Base-by-base conservation (phyloP, 1,140 invertebrate genomes). In the Listronotus oregonensis region DNA sequence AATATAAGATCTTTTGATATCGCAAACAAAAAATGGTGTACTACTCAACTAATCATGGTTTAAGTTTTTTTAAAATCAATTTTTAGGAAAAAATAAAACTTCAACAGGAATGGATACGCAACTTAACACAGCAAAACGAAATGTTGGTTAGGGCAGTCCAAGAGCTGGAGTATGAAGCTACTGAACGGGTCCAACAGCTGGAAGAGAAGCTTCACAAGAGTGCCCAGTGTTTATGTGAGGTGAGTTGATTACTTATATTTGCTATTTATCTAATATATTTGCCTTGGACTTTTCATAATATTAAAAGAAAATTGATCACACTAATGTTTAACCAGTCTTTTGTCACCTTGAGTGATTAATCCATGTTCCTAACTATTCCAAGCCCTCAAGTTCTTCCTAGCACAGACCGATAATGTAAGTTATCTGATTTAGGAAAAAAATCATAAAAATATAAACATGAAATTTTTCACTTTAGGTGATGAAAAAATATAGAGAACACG, bases 101-200 rank as follows among this genome's bases (percentile, higher is more conserved):
- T 42, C 81, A 85, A 73, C 73, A 77, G 18, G 79, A 84, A 51
- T 86, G 84, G 84, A 80, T 86, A 9, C 75, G 76, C 44, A 83
- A 85, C 75, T 71, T 86, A 39, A 79, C 73, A 4, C 83, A 85
- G 31, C 85, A 86, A 72, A 86, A 86, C 75, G 67, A 76, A 44
- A 80, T 85, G 80, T 68, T 87, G n/a, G 80, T 85, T 3, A 76
- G 76, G 40, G 82, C 79, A 12, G 81, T 86, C 27, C 78, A 83
- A 66, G 83, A 85, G 69, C 71, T 87, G 21, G 85, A 86, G 70
- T 71, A 78, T 51, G 82, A 85, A 71, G 82, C 84, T 43, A 77
- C 78, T 31, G 76, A 75, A 63, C 78, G 81, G 73, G 83, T 85
- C 10, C 78, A 79, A 60, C 74, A 84, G 65, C 69, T 86, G 14